Conservation (phyloP, 2,888 invertebrate genomes). For the Aethes cnicana region DNA sequence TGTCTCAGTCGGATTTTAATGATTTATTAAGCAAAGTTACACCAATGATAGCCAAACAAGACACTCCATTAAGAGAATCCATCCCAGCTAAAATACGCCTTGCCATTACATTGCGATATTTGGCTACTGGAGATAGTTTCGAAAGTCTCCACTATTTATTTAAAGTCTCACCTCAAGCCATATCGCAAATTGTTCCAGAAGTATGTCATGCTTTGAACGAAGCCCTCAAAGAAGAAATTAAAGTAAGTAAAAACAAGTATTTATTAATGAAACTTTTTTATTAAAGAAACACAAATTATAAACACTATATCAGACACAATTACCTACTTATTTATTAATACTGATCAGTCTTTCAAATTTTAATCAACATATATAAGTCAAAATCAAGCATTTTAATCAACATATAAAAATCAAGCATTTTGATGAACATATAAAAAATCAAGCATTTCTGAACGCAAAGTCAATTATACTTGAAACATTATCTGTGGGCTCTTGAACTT, state of each 20-base stretch:
- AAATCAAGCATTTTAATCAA: conserved; percentile 4
- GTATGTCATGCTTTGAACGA: conserved; percentile 27
- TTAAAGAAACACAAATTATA: conserved; percentile 2
- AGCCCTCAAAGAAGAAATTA: conserved; percentile 12
- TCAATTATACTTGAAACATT: conserved; percentile 12
- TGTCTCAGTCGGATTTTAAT: conserved; percentile 34
- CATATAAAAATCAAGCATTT: too few relatives aligned
- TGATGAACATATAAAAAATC: too few relatives aligned
- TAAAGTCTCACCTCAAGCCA: conserved; percentile 31
- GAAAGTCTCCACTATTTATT: conserved; percentile 32
- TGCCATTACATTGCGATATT: conserved; percentile 10
- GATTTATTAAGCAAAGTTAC: conserved; percentile 27
- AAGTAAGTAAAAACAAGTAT: background rate
- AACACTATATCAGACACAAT: conserved; percentile 2
- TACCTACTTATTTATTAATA: background rate
- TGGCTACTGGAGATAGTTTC: conserved; percentile 20
- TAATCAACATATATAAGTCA: conserved; percentile 9
- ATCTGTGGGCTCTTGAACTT: conserved; percentile 22
- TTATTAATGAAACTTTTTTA: background rate
- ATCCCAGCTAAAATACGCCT: conserved; percentile 10
- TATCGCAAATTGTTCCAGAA: conserved; percentile 32
- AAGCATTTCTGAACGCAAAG: conserved; percentile 6
- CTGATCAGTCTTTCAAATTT: conserved; percentile 1
- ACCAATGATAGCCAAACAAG: conserved; percentile 25
- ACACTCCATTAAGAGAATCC: conserved; percentile 7